phyloP scores from a whole-genome alignment of 2,888 invertebrate species.

The Caenorhabditis afra region DNA sequence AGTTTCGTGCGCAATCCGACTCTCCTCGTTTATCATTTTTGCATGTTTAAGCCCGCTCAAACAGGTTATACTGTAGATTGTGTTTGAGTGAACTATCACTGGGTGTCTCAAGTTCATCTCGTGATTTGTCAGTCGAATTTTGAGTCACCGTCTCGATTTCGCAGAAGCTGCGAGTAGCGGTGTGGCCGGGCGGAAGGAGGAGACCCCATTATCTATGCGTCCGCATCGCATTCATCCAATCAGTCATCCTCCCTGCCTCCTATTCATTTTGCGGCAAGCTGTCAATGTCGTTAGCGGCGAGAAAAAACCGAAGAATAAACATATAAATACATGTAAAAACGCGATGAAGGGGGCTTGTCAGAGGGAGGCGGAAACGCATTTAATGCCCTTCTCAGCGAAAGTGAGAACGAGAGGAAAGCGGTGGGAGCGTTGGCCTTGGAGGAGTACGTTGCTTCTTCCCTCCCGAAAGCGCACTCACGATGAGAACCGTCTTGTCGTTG shows the following conservation, averaged over 20 bases:
- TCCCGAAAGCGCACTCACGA: constrained; percentile 61
- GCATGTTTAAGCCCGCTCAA: constrained; percentile 22
- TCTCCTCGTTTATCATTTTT: constrained; percentile 43
- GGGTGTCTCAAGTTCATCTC: neutral
- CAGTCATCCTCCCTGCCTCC: constrained; percentile 15
- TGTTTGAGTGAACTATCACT: constrained; percentile 19
- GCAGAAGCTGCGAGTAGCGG: constrained; percentile 3
- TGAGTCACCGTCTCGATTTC: neutral
- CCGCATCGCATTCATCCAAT: constrained; percentile 20
- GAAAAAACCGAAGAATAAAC: constrained; percentile 25
- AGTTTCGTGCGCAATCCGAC: constrained; percentile 17
- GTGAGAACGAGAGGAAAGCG: constrained; percentile 18
- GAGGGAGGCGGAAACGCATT: constrained; percentile 18
- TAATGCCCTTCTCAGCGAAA: constrained; percentile 48
- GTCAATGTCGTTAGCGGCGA: constrained; percentile 44
- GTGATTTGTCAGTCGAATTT: constrained; percentile 13
- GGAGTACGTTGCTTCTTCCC: neutral
- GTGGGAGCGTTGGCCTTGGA: constrained; percentile 32
- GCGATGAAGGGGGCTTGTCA: constrained; percentile 10
- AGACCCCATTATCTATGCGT: constrained; percentile 17
- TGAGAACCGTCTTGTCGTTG: constrained; percentile 67
- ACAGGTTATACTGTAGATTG: constrained; percentile 18
- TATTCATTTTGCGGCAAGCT: constrained; percentile 42
- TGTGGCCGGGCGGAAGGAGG: constrained; percentile 17
- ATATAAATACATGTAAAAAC: constrained; percentile 32